A percentile compares a stretch with the other conserved stretches of the same genome.
Evolutionary conservation across 2,888 invertebrate species (phyloP).

Genomic region (Lycia hirtaria): DNA sequence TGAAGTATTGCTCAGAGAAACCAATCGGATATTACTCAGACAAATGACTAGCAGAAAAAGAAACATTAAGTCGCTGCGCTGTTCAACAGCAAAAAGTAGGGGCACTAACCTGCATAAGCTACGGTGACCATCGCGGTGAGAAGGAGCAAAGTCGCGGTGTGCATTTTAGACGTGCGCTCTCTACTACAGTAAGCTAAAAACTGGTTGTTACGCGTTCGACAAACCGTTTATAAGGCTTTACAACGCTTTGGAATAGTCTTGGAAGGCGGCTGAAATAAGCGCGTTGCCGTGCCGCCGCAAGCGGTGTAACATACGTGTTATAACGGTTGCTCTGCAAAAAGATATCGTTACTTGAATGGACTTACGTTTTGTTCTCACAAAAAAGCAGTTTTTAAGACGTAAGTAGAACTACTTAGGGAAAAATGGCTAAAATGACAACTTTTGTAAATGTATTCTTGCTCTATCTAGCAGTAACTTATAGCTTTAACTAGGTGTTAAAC

Average conservation of each 20-base stretch:
- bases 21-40: slow-evolving; percentile 57
- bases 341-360: slow-evolving; percentile 57
- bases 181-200: slow-evolving; percentile 60
- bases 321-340: slow-evolving; percentile 72
- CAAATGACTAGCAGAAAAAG: slow-evolving; percentile 52
- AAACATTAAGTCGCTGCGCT: slow-evolving; percentile 50
- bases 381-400: slow-evolving; percentile 33
- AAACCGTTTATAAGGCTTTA: slow-evolving; percentile 67
- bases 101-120: slow-evolving; percentile 82
- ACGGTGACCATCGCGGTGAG: slow-evolving; percentile 69
- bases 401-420: slow-evolving; percentile 26
- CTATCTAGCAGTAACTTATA: no score
- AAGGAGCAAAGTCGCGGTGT: slow-evolving; percentile 64
- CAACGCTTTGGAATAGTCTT: slow-evolving; percentile 52
- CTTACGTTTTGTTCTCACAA: slow-evolving; percentile 40
- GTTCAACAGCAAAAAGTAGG: slow-evolving; percentile 66
- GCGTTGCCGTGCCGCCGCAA: slow-evolving; percentile 55
- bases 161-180: slow-evolving; percentile 67
- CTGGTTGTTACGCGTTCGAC: slow-evolving; percentile 63
- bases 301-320: slow-evolving; percentile 51
- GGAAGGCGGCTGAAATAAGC: slow-evolving; percentile 54
- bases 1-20: slow-evolving; percentile 37
- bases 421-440: background rate
- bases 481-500: no score
- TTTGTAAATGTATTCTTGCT: slow-evolving; percentile 1